Evolutionary conservation across 1,140 invertebrate species (phyloP).

Genomic region (Panagrolaimus sp.): DNA sequence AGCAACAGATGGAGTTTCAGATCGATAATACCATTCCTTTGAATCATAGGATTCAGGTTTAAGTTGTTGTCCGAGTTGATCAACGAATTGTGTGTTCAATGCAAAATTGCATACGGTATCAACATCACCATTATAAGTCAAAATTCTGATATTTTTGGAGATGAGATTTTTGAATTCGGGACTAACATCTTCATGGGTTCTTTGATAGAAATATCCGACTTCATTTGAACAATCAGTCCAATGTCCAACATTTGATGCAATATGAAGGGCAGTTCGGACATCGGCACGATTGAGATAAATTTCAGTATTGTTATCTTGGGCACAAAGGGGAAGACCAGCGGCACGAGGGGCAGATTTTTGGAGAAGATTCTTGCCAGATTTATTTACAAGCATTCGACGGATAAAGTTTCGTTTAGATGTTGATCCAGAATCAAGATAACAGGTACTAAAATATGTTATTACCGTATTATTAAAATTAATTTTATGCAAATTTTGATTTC

Average conservation of each 20-base stretch:
- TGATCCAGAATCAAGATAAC: neutral
- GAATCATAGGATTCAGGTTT: neutral
- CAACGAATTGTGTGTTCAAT: neutral
- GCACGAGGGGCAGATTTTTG: neutral
- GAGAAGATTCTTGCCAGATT: neutral
- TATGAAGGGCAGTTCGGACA: slow-evolving; percentile 19
- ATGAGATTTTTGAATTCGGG: slow-evolving; percentile 11
- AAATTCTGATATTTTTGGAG: neutral
- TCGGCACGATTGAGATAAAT: slow-evolving; percentile 15
- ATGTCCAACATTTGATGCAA: neutral
- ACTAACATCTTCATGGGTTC: neutral
- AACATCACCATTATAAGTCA: slow-evolving; percentile 18
- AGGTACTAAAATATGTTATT: neutral
- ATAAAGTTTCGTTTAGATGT: slow-evolving; percentile 5
- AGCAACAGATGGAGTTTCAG: neutral
- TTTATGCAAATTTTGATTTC: too few species aligned
- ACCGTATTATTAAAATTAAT: too few species aligned
- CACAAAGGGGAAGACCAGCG: slow-evolving; percentile 10
- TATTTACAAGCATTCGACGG: neutral
- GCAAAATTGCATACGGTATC: slow-evolving; percentile 16
- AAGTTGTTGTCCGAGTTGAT: neutral
- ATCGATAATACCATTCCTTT: neutral
- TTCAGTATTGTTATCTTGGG: slow-evolving; percentile 13
- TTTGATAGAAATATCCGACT: slow-evolving; percentile 7
- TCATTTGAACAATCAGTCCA: slow-evolving; percentile 18